These are phyloP conservation scores for Leptinotarsa lineolata DNA, from an alignment of 1,140 invertebrate species.

Conservation along the genomic window DNA sequence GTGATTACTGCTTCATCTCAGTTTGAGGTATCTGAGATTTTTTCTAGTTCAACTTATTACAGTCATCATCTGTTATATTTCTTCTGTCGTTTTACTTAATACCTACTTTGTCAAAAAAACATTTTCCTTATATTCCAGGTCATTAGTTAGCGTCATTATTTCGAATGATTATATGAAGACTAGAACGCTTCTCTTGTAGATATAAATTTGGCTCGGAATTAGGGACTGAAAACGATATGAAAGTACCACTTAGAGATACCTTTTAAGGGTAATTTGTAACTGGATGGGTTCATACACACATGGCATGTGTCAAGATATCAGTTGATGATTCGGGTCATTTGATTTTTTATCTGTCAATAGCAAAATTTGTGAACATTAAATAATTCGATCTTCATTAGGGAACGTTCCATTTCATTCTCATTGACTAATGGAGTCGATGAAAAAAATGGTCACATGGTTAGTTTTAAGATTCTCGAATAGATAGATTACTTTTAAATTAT, in stretches of 20 bases:
- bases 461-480: too few species aligned
- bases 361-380: neutral
- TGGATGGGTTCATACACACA: neutral
- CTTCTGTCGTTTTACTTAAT: slow-evolving; percentile 6
- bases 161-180: neutral
- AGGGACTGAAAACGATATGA: slow-evolving; percentile 4
- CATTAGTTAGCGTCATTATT: neutral
- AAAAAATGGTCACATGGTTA: too few species aligned
- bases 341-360: neutral
- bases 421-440: too few species aligned
- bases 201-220: neutral
- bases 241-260: neutral
- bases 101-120: neutral
- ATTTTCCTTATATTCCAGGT: neutral
- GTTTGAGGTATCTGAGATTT: too few species aligned
- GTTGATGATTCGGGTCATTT: neutral
- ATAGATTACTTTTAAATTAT: too few species aligned
- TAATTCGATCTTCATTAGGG: neutral
- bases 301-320: neutral
- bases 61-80: neutral
- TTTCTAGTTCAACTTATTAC: neutral
- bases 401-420: too few species aligned
- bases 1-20: too few species aligned
- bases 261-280: neutral
- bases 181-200: neutral